Evolutionary conservation across 2,797 vertebrate species (phyloP).

Genomic region (Coregonus sp.): DNA sequence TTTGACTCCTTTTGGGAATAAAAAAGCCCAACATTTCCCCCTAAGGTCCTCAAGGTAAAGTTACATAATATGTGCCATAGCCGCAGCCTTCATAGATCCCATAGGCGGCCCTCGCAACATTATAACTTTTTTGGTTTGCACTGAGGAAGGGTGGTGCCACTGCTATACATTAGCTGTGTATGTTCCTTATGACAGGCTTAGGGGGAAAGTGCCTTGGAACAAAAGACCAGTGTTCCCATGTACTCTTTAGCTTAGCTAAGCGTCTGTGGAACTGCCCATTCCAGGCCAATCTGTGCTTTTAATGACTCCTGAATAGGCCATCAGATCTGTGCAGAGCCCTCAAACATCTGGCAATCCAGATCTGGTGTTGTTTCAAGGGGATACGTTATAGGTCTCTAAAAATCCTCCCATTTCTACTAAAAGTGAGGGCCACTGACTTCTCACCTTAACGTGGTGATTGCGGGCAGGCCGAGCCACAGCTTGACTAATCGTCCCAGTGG

Average conservation of each 20-base stretch:
- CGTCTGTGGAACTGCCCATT: conserved; percentile 13
- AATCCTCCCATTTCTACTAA: not conserved
- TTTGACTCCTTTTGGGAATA: conserved; percentile 15
- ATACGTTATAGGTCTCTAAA: conserved; percentile 22
- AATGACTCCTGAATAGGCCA: conserved; percentile 38
- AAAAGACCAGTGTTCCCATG: conserved; percentile 48
- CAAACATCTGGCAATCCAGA: conserved; percentile 34
- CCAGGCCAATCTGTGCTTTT: conserved; percentile 31
- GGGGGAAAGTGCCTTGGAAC: conserved; percentile 40
- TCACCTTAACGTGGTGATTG: not conserved
- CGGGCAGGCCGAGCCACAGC: not conserved
- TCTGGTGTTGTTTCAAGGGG: conserved; percentile 28
- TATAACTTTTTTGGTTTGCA: conserved; percentile 35
- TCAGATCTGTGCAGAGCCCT: conserved; percentile 19
- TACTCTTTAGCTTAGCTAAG: conserved; percentile 19
- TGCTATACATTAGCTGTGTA: conserved; percentile 20
- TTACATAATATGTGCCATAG: not conserved
- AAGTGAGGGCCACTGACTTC: not conserved
- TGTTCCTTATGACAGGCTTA: conserved; percentile 15
- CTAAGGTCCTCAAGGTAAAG: conserved; percentile 16
- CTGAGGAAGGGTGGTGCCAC: conserved; percentile 39
- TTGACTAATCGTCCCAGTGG: not conserved
- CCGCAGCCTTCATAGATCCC: conserved; percentile 11
- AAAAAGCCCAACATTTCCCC: conserved; percentile 23
- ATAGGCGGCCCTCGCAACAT: conserved; percentile 11